A percentile compares a stretch with the other conserved stretches of the same genome.
phyloP scores from a whole-genome alignment of 2,888 invertebrate species.

The Nematopogon swammerdamellus region DNA sequence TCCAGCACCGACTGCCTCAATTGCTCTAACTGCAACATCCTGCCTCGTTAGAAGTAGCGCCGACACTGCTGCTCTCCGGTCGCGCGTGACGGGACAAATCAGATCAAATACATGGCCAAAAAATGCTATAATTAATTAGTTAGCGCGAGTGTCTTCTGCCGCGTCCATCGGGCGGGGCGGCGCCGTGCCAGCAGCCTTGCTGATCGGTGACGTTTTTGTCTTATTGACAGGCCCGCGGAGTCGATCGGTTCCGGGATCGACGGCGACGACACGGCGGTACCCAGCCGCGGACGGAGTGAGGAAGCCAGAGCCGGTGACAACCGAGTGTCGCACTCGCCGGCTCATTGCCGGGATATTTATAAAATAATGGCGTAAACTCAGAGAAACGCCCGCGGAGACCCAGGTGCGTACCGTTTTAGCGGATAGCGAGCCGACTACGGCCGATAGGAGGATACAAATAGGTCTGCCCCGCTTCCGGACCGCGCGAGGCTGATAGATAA shows the following conservation, averaged over 20 bases:
- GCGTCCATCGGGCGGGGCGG: constrained; percentile 22
- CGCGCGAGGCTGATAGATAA: too few species aligned
- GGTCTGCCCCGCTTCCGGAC: background rate
- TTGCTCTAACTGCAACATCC: constrained; percentile 52
- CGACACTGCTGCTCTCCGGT: constrained; percentile 43
- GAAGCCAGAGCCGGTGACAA: constrained; percentile 33
- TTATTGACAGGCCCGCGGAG: constrained; percentile 28
- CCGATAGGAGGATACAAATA: background rate
- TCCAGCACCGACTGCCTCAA: constrained; percentile 43
- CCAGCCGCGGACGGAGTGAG: constrained; percentile 15
- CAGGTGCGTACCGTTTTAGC: background rate
- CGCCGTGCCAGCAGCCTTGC: too few species aligned
- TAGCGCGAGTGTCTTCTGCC: constrained; percentile 25
- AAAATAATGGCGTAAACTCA: background rate
- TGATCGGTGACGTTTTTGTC: background rate
- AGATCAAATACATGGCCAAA: constrained; percentile 32
- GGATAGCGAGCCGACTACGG: background rate
- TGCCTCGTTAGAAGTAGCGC: constrained; percentile 35
- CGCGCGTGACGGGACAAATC: constrained; percentile 37
- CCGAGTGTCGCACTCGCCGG: constrained; percentile 15
- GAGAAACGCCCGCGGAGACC: background rate
- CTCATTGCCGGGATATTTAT: background rate
- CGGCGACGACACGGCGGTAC: too few species aligned
- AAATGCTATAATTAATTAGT: constrained; percentile 13
- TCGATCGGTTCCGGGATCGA: constrained; percentile 8